Evolutionary conservation across 2,113 vertebrate species (phyloP).

Genomic region (Rhombomys opimus): DNA sequence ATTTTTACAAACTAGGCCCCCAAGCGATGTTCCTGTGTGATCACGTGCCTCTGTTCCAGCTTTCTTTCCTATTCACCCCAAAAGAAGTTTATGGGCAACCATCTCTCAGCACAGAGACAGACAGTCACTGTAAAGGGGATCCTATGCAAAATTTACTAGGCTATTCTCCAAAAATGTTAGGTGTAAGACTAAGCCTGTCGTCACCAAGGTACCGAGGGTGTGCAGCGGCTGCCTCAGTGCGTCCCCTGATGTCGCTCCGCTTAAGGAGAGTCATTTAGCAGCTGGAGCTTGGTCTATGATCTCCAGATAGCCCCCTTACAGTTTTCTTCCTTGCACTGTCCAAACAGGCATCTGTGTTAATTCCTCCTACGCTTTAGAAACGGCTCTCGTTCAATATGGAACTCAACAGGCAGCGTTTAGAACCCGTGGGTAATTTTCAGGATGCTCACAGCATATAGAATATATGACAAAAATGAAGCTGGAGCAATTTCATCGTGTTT

Average conservation of each 20-base stretch:
- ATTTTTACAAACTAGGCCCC: neutral
- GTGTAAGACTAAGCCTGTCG: neutral
- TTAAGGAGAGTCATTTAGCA: neutral
- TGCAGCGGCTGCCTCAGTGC: neutral
- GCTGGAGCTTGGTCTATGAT: neutral
- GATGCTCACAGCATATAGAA: neutral
- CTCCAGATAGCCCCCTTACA: neutral
- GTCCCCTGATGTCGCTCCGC: neutral
- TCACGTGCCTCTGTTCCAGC: neutral
- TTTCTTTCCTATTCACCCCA: neutral
- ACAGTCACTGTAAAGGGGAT: neutral
- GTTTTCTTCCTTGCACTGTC: conserved; percentile 14
- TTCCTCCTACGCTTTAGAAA: conserved; percentile 24
- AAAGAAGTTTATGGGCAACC: conserved; percentile 7
- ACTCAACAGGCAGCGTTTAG: neutral
- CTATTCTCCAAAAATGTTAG: neutral
- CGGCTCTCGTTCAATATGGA: neutral
- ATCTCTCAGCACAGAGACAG: neutral
- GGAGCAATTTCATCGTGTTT: conserved; percentile 47
- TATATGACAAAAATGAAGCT: conserved; percentile 56
- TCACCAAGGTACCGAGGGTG: neutral
- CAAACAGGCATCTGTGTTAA: neutral
- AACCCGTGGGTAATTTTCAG: neutral
- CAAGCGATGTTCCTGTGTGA: neutral
- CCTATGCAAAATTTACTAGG: conserved; percentile 6